phyloP scores from a whole-genome alignment of 2,888 invertebrate genomes.

The Lucinisca nassula region DNA sequence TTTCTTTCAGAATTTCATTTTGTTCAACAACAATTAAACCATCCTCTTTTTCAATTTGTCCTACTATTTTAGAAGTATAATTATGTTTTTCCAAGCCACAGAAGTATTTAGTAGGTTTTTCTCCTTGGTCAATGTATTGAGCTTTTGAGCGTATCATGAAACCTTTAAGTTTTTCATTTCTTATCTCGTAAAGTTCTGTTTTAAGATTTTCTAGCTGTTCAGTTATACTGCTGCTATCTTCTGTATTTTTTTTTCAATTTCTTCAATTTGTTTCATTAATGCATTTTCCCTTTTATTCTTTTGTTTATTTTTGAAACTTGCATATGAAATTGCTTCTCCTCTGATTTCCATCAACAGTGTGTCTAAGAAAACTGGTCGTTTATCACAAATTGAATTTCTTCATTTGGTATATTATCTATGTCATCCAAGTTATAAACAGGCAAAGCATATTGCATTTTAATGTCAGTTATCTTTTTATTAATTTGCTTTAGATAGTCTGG shows the following conservation, averaged over 20 bases:
- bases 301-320: constrained; percentile 12
- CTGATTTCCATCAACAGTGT: constrained; percentile 27
- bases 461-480: constrained; percentile 2
- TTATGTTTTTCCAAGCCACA: constrained; percentile 3
- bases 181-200: not conserved
- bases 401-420: not conserved
- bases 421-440: constrained; percentile 4
- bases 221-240: not conserved
- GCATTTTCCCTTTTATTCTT: not conserved
- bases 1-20: too few species aligned
- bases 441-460: constrained; percentile 14
- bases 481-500: not conserved
- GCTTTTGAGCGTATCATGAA: constrained; percentile 7
- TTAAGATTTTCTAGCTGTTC: not conserved
- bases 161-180: constrained; percentile 17
- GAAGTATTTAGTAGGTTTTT: constrained; percentile 20
- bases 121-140: constrained; percentile 4
- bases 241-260: not conserved
- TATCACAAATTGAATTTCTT: constrained; percentile 22
- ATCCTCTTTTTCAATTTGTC: not conserved
- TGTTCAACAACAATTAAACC: not conserved
- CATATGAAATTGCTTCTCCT: constrained; percentile 23
- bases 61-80: not conserved
- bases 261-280: not conserved
- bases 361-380: constrained; percentile 26